Evolutionary conservation across 2,797 vertebrate genomes (phyloP), one percentile per base, ranked within the genome.

Genomic region (Ispidina lecontei): DNA sequence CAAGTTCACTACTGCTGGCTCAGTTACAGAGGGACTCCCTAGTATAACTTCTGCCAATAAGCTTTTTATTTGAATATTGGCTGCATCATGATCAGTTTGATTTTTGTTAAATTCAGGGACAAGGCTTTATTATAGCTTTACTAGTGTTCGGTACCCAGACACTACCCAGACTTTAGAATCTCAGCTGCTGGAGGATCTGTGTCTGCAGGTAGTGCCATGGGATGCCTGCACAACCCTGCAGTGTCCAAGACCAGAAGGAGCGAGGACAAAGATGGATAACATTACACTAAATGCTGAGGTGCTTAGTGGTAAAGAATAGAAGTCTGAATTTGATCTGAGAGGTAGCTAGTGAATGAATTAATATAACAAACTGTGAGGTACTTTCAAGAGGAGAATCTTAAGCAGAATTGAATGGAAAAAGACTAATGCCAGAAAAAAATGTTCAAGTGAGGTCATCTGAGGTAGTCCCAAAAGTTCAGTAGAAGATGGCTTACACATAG

Each of bases 181-280:
- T 77, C n/a, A 26, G 58, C 15, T 62, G 28, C 41, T 26, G n/a
- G 12, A 83, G 9, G 7, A 64, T 7, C 20, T 90, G 60, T 77
- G 39, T 16, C 46, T 71, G 46, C 55, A 20, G 28, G 13, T 44
- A 60, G 26, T 59, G n/a, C n/a, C 2, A 0, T n/a, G 49, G 21
- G 25, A 65, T 78, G 37, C 20, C n/a, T 35, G 19, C 22, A 41
- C 16, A 51, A 28, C 21, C 46, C 8, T 49, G 56, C 21, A 20
- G 3, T 79, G 60, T 31, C 16, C 6, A 43, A 14, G 33, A 33
- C 11, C 2, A 1, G 47, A 23, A 68, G 10, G 7, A 41, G 9
- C 0, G 0, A 46, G n/a, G 33, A 44, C 25, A n/a, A 71, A 33
- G n/a, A 37, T 23, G 12, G 39, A 8, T 9, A 67, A 17, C 20